Evolutionary conservation across 1,140 invertebrate species (phyloP).

Genomic region (Dinothrombium tinctorium): DNA sequence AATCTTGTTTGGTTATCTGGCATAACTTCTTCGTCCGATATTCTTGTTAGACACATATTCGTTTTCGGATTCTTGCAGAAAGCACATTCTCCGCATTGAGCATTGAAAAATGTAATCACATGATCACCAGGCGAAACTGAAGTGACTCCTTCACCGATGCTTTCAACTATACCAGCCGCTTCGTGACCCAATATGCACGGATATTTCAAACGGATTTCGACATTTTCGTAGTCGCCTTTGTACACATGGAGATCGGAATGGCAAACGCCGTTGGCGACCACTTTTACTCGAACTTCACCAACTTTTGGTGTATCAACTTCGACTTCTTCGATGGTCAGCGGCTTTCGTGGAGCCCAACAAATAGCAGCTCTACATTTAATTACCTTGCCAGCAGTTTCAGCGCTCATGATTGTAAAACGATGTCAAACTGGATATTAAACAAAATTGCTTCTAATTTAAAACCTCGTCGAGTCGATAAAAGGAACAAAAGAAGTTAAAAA

Average conservation of each 20-base stretch:
- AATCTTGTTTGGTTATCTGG: constrained; percentile 82
- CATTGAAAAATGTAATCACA: constrained; percentile 81
- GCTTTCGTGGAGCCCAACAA: constrained; percentile 63
- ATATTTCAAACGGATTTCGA: constrained; percentile 28
- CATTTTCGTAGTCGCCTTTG: not conserved
- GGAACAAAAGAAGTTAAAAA: too few relatives aligned
- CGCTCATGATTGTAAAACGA: not conserved
- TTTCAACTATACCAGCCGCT: constrained; percentile 83
- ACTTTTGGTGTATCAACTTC: constrained; percentile 4
- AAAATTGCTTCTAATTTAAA: too few relatives aligned
- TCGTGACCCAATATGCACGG: constrained; percentile 81
- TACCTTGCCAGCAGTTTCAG: constrained; percentile 25
- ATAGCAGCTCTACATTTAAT: constrained; percentile 87
- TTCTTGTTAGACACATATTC: constrained; percentile 44
- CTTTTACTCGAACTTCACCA: constrained; percentile 21
- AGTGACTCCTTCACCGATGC: constrained; percentile 69
- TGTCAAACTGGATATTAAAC: not conserved
- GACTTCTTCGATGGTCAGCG: constrained; percentile 52
- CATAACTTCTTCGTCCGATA: constrained; percentile 26
- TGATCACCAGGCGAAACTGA: constrained; percentile 68
- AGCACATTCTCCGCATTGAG: constrained; percentile 83
- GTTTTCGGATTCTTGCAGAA: constrained; percentile 84
- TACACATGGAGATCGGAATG: constrained; percentile 12
- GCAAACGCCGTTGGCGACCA: constrained; percentile 14
- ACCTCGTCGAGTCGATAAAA: too few relatives aligned